phyloP scores from a whole-genome alignment of 1,140 invertebrate species.

The Arion vulgaris region DNA sequence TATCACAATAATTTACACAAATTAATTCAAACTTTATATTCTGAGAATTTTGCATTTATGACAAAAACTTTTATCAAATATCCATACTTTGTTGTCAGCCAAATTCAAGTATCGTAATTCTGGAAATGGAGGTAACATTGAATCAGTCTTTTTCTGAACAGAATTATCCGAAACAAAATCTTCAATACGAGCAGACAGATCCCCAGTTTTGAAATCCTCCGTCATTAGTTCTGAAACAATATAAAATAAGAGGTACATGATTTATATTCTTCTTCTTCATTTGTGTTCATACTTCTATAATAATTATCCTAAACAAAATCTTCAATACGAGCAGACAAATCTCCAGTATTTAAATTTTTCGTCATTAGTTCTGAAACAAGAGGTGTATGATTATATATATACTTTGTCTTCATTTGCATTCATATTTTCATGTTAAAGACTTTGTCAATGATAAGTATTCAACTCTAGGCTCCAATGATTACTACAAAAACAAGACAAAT shows the following conservation, averaged over 20 bases:
- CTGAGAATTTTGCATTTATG: too few relatives aligned
- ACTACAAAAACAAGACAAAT: too few relatives aligned
- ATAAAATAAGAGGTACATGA: background rate
- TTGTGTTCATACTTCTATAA: too few relatives aligned
- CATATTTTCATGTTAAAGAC: too few relatives aligned
- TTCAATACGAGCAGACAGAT: conserved; percentile 50
- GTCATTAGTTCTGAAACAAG: conserved; percentile 45
- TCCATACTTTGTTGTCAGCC: conserved; percentile 66
- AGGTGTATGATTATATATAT: too few relatives aligned
- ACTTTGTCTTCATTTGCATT: too few relatives aligned
- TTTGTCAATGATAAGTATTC: too few relatives aligned
- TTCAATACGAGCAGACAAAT: conserved; percentile 50
- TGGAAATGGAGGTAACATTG: conserved; percentile 60
- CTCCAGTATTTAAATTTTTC: conserved; percentile 50
- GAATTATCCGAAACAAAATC: conserved; percentile 44
- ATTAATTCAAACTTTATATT: too few relatives aligned
- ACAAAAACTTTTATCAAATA: background rate
- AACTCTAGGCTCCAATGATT: too few relatives aligned
- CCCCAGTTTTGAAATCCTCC: conserved; percentile 51
- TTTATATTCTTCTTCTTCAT: too few relatives aligned
- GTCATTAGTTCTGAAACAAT: conserved; percentile 42
- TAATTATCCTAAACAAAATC: conserved; percentile 45
- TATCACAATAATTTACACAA: too few relatives aligned
- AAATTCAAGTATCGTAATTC: conserved; percentile 68
- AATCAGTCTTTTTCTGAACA: background rate